Evolutionary conservation across 2,888 invertebrate species (phyloP), one percentile per base, ranked within the genome.

Genomic region (Rhagophthalmus giganteus): DNA sequence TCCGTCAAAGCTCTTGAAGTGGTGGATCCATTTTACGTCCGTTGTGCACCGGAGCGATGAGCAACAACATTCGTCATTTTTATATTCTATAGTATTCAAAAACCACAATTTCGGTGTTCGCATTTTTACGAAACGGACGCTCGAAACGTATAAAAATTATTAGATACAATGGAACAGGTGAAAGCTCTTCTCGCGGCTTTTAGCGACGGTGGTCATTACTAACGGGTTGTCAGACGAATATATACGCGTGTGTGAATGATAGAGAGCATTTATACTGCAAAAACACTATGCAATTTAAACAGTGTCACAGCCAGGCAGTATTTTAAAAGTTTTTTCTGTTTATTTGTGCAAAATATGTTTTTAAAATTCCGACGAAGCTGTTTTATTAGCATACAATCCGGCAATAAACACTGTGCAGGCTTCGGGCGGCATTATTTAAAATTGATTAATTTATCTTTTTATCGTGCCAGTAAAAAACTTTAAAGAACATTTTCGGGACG

Each of bases 51-150:
- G 32, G 14, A 34, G 25, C 37, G 37, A 24, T n/a, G 26, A 37
- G 37, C 35, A 44, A 50, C 52, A 45, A 33, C 54, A 54, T 54
- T 54, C 49, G 49, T 54, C 54, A 54, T 54, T 54, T 54, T 54
- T 54, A 45, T 50, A 45, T 50, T 38, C 44, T 27, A 35, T 20
- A 26, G n/a, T 26, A 25, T 32, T 38, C 37, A 27, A 44, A 44
- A 50, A 50, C 38, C 35, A 37, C 40, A 32, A 32, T 40, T 33
- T 35, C 10, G 35, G 26, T 25, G 26, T 34, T 32, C 14, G n/a
- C 30, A 35, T 34, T 30, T 37, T 33, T 37, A 9, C 25, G 8
- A 37, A 37, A 27, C 45, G 45, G 45, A 27, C 11, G 8, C 5
- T 11, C 7, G n/a, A 11, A 27, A 25, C 10, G 16, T 37, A n/a